Percentiles rank a stretch among this genome's conserved stretches.
Conservation (phyloP, 2,113 vertebrate genomes). For the Ia io region DNA sequence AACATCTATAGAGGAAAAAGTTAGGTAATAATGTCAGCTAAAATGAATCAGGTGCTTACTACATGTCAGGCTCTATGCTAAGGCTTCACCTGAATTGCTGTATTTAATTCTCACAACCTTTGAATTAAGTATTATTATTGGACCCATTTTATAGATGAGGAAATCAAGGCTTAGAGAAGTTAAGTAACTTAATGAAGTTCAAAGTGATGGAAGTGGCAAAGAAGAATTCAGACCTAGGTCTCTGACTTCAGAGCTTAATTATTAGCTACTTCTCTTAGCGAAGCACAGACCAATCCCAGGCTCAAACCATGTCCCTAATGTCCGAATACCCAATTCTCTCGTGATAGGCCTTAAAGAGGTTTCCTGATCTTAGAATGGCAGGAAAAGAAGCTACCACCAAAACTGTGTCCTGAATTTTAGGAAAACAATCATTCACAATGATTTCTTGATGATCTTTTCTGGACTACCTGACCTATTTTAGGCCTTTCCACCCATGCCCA, state of each 20-base stretch:
- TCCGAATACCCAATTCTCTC: not conserved
- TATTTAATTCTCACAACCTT: not conserved
- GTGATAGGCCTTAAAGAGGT: not conserved
- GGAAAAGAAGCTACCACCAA: conserved; percentile 22
- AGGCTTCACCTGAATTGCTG: not conserved
- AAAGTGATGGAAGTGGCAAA: conserved; percentile 6
- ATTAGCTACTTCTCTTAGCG: conserved; percentile 10
- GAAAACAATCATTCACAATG: not conserved
- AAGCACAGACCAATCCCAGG: not conserved
- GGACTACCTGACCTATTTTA: not conserved
- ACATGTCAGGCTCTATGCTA: not conserved
- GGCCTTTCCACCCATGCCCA: not conserved
- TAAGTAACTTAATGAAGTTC: conserved; percentile 27
- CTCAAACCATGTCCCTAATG: not conserved
- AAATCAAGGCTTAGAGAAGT: conserved; percentile 24
- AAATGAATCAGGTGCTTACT: not conserved
- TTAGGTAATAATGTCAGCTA: not conserved
- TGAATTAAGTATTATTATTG: not conserved
- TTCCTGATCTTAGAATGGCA: not conserved
- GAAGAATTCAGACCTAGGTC: not conserved
- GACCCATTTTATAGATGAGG: conserved; percentile 1
- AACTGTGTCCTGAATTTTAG: conserved; percentile 11
- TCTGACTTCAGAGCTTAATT: not conserved
- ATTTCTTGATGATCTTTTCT: not conserved
- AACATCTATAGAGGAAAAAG: not conserved